Evolutionary conservation across 2,888 invertebrate genomes (phyloP).

Genomic region (Polietes domitor): DNA sequence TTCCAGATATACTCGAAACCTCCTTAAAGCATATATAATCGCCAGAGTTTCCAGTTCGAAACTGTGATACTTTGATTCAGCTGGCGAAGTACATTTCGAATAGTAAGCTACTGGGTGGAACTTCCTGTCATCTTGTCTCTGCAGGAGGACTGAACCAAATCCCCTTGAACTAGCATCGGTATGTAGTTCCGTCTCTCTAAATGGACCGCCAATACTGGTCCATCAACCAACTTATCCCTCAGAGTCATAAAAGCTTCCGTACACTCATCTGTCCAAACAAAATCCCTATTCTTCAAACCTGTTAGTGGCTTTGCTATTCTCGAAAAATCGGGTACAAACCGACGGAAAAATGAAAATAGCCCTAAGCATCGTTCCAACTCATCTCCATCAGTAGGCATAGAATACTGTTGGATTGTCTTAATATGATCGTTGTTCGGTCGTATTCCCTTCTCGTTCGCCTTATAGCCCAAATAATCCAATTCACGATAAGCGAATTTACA

Average conservation of each 20-base stretch:
- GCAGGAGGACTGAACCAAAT: slow-evolving; percentile 9
- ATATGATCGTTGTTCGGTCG: too few relatives aligned
- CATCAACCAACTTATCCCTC: slow-evolving; percentile 2
- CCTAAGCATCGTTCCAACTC: too few relatives aligned
- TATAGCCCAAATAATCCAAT: too few relatives aligned
- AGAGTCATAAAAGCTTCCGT: neutral
- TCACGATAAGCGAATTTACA: too few relatives aligned
- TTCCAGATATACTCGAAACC: too few relatives aligned
- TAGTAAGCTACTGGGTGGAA: slow-evolving; percentile 55
- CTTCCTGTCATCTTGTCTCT: slow-evolving; percentile 44
- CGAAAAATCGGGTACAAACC: slow-evolving; percentile 23
- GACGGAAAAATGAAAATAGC: too few relatives aligned
- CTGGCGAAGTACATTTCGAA: slow-evolving; percentile 25
- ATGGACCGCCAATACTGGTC: slow-evolving; percentile 26
- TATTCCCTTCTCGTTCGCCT: too few relatives aligned
- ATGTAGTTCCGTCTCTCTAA: too few relatives aligned
- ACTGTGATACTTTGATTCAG: slow-evolving; percentile 69
- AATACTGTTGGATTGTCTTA: too few relatives aligned
- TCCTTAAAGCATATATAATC: too few relatives aligned
- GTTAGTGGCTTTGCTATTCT: slow-evolving; percentile 36
- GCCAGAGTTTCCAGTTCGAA: slow-evolving; percentile 74
- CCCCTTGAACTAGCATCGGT: too few relatives aligned
- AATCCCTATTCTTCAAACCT: neutral
- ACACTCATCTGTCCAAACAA: slow-evolving; percentile 13
- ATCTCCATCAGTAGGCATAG: too few relatives aligned